These are phyloP conservation scores for Pachymerium ferrugineum DNA, from an alignment of 2,888 invertebrate species.

Conservation along the genomic window DNA sequence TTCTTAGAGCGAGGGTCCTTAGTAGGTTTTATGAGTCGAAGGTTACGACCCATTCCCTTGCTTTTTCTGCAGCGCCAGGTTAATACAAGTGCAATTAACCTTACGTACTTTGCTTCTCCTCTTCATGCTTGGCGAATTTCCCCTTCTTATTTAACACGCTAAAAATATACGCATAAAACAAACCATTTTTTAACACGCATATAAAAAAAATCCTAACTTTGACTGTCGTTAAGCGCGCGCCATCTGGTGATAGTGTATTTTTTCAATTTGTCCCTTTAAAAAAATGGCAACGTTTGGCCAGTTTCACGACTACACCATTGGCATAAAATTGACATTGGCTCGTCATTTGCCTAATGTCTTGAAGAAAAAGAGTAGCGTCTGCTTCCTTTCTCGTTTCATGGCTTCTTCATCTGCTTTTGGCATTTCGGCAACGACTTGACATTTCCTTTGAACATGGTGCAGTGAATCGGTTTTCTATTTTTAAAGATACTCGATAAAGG, in stretches of 20 bases:
- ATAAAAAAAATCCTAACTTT: background rate
- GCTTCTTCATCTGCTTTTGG: background rate
- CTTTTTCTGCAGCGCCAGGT: background rate
- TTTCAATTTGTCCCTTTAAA: background rate
- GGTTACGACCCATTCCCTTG: background rate
- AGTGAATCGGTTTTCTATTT: background rate
- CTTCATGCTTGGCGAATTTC: background rate
- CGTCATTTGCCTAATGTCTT: background rate
- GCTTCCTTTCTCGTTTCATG: background rate
- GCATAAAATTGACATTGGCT: background rate
- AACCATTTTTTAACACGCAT: background rate
- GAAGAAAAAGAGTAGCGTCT: background rate
- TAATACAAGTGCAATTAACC: background rate
- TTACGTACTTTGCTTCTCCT: background rate
- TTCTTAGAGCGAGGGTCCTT: background rate
- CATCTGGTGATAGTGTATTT: background rate
- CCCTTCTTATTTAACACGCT: too few species aligned
- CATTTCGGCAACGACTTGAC: background rate
- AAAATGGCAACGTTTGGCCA: background rate
- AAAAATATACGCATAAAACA: background rate
- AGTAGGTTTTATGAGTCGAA: background rate
- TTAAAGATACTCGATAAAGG: background rate
- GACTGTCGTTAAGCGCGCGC: background rate
- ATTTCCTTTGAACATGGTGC: too few species aligned
- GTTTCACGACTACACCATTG: background rate